Evolutionary conservation across 2,888 invertebrate species (phyloP).

Genomic region (Troglohyphantes excavatus): DNA sequence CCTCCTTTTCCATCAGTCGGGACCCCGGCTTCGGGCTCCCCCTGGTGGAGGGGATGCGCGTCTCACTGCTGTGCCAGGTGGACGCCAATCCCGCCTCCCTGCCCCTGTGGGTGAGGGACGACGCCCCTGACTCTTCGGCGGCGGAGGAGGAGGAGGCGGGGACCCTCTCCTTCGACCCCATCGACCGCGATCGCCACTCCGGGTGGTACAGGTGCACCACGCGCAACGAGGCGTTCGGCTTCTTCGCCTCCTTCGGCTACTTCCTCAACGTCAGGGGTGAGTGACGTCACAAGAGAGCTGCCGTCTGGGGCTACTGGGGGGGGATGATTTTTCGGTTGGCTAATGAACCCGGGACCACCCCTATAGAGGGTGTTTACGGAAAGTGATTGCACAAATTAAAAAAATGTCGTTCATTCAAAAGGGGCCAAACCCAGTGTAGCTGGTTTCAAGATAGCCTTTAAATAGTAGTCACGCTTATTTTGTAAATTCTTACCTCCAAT

Average conservation of each 20-base stretch:
- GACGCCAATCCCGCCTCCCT: slow-evolving; percentile 95
- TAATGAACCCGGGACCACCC: too few relatives aligned
- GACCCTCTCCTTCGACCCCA: slow-evolving; percentile 91
- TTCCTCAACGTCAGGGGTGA: slow-evolving; percentile 94
- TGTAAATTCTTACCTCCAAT: too few relatives aligned
- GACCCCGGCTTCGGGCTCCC: slow-evolving; percentile 96
- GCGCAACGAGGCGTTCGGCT: slow-evolving; percentile 87
- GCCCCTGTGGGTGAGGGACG: slow-evolving; percentile 89
- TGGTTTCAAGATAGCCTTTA: too few relatives aligned
- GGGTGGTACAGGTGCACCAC: slow-evolving; percentile 97
- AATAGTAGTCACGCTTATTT: too few relatives aligned
- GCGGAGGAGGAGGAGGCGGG: slow-evolving; percentile 88
- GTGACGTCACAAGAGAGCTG: slow-evolving; percentile 82
- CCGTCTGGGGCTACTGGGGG: background rate
- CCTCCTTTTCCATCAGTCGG: slow-evolving; percentile 95
- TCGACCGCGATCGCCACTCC: slow-evolving; percentile 89
- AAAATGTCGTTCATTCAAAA: too few relatives aligned
- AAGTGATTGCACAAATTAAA: too few relatives aligned
- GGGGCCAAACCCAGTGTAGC: too few relatives aligned
- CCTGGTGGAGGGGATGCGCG: slow-evolving; percentile 92
- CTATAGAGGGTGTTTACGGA: too few relatives aligned
- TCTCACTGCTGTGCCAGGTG: slow-evolving; percentile 94
- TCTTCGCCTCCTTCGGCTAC: slow-evolving; percentile 94
- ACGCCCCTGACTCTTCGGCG: slow-evolving; percentile 85
- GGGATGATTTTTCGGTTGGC: too few relatives aligned